Percentiles rank a stretch among this genome's conserved stretches.
Conservation (phyloP, 1,140 invertebrate species). For the Dinoponera quadriceps region DNA sequence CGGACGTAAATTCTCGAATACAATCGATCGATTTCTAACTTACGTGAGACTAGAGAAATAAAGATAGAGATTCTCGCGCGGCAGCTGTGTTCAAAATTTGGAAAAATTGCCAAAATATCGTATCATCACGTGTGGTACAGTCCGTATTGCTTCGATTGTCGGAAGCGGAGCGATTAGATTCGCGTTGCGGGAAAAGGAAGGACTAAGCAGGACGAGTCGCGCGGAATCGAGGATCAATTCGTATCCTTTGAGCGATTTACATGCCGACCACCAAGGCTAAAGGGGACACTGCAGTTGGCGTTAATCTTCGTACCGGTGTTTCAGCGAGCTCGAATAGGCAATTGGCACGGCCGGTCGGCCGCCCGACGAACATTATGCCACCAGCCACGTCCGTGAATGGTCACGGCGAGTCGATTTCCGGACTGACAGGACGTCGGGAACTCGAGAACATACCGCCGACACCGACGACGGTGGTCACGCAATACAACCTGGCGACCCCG, state of each 20-base stretch:
- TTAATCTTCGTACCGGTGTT: slow-evolving; percentile 57
- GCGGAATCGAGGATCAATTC: background rate
- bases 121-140: background rate
- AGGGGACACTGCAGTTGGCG: background rate
- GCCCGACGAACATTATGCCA: slow-evolving; percentile 84
- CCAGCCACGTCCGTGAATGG: slow-evolving; percentile 80
- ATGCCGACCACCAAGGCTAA: background rate
- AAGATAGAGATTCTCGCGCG: slow-evolving; percentile 4
- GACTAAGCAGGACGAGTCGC: background rate
- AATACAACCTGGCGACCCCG: slow-evolving; percentile 68
- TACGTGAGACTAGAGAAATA: background rate
- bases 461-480: slow-evolving; percentile 68
- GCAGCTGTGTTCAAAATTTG: background rate
- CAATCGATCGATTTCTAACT: background rate
- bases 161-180: background rate
- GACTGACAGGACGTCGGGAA: slow-evolving; percentile 80
- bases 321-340: slow-evolving; percentile 82
- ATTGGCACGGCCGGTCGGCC: slow-evolving; percentile 74
- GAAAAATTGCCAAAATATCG: background rate
- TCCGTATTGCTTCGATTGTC: background rate
- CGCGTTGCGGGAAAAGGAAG: background rate
- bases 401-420: slow-evolving; percentile 78
- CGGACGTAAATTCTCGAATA: background rate
- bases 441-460: slow-evolving; percentile 83
- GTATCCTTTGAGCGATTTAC: too few species aligned